Evolutionary conservation across 2,113 vertebrate species (phyloP).

Genomic region (Chamaea fasciata): DNA sequence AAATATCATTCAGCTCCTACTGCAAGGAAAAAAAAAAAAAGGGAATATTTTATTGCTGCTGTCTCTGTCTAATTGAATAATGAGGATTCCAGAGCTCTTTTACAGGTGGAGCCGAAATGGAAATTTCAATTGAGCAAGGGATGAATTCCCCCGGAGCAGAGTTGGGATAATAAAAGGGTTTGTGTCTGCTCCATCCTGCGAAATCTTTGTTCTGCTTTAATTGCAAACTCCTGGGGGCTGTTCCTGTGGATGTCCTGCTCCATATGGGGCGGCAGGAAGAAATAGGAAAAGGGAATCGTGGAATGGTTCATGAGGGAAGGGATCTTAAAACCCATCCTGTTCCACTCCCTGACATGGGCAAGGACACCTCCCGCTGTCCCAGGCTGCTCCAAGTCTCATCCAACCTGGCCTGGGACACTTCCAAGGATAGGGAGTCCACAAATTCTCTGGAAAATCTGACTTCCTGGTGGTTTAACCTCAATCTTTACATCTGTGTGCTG

Average conservation of each 20-base stretch:
- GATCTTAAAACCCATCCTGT: accelerated
- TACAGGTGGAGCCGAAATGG: constrained; percentile 7
- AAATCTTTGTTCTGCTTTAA: background rate
- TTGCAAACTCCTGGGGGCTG: background rate
- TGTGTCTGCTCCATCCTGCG: background rate
- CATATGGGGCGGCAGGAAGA: accelerated
- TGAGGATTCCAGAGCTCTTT: background rate
- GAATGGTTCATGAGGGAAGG: background rate
- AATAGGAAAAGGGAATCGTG: accelerated
- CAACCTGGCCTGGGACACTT: background rate
- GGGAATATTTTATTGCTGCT: constrained; percentile 13
- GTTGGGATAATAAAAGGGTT: background rate
- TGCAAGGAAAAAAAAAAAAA: background rate
- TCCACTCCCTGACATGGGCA: background rate
- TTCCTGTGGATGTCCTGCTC: background rate
- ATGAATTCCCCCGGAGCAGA: background rate
- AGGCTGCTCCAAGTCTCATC: background rate
- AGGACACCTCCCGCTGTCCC: background rate
- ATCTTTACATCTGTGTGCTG: accelerated
- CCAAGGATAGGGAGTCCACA: background rate
- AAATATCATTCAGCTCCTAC: background rate
- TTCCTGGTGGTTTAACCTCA: accelerated
- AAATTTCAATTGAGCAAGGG: background rate
- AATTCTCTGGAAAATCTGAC: background rate
- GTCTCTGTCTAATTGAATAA: constrained; percentile 55